Conservation (phyloP, 1,140 invertebrate genomes). For the Drosophila repletoides region DNA sequence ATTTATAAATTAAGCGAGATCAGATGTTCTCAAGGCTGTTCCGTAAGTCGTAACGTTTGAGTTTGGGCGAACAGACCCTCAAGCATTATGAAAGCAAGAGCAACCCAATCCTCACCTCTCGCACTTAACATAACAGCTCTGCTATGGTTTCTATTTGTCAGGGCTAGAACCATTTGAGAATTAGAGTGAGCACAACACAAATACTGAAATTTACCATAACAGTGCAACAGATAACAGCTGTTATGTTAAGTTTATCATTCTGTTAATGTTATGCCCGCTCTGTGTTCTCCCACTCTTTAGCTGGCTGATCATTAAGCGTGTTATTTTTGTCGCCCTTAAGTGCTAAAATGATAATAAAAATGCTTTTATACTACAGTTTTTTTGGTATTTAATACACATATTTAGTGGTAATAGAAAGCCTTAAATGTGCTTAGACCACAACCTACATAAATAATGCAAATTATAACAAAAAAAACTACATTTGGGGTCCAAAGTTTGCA, state of each 20-base stretch:
- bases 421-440: no score
- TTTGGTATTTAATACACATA: background rate
- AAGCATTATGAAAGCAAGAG: constrained; percentile 53
- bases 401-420: background rate
- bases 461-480: no score
- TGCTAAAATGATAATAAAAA: constrained; percentile 14
- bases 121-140: rapidly evolving
- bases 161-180: constrained; percentile 53
- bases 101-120: constrained; percentile 68
- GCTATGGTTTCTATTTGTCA: background rate
- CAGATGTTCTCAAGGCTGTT: constrained; percentile 70
- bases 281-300: background rate
- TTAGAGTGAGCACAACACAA: background rate
- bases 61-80: constrained; percentile 74
- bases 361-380: background rate
- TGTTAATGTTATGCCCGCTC: background rate
- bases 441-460: no score
- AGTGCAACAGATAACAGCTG: constrained; percentile 1
- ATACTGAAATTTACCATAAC: background rate
- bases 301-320: background rate
- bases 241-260: background rate
- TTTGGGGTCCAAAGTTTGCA: no score
- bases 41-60: constrained; percentile 64
- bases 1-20: constrained; percentile 50
- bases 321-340: constrained; percentile 18